These are phyloP conservation scores for Hypothenemus hampei DNA, from an alignment of 1,140 invertebrate genomes.

Conservation along the genomic window DNA sequence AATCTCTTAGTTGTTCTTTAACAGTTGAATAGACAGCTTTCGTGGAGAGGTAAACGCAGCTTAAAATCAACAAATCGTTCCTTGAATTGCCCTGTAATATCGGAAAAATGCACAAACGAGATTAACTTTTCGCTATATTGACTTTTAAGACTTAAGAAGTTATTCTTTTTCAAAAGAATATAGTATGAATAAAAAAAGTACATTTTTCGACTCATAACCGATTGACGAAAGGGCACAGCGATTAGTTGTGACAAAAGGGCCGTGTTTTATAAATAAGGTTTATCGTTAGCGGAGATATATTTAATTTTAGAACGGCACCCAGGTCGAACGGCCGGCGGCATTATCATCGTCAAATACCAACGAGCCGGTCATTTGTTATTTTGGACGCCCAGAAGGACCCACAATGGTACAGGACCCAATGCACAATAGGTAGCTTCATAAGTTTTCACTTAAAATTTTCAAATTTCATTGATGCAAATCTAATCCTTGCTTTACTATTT, in stretches of 20 bases:
- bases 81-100: background rate
- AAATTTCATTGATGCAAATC: too few species aligned
- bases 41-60: background rate
- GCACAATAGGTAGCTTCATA: conserved; percentile 17
- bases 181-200: too few species aligned
- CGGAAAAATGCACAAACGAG: too few species aligned
- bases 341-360: conserved; percentile 41
- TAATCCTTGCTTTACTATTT: too few species aligned
- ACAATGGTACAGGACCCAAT: conserved; percentile 5
- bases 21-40: background rate
- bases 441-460: background rate
- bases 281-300: conserved; percentile 37
- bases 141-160: too few species aligned
- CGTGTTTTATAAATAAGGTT: conserved; percentile 34
- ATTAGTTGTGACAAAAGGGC: background rate
- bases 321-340: conserved; percentile 33
- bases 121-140: too few species aligned
- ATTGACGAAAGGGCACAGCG: background rate
- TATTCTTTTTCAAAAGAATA: too few species aligned
- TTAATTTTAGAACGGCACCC: conserved; percentile 39
- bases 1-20: background rate
- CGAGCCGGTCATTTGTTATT: conserved; percentile 40
- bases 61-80: background rate
- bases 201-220: too few species aligned
- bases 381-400: conserved; percentile 30